A percentile compares a stretch with the other conserved stretches of the same genome.
Conservation (phyloP, 2,113 vertebrate genomes). For the Forbesichthys papilliferus region DNA sequence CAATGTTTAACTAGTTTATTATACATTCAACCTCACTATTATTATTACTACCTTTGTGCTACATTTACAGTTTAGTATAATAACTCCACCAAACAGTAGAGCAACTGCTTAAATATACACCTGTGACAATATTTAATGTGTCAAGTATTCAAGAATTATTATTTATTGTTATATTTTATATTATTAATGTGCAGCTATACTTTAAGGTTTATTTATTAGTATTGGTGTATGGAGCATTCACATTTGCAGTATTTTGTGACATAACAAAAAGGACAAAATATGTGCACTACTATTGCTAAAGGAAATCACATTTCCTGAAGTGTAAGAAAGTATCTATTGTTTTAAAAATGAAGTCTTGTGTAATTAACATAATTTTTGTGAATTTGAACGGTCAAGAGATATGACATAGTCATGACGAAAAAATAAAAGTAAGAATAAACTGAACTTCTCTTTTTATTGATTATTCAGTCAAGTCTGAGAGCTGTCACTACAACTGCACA, state of each 20-base stretch:
- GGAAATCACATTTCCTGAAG: slow-evolving; percentile 48
- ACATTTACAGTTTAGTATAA: slow-evolving; percentile 54
- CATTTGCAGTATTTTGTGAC: slow-evolving; percentile 67
- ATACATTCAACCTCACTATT: slow-evolving; percentile 65
- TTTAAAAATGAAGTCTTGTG: slow-evolving; percentile 66
- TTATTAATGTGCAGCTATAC: slow-evolving; percentile 72
- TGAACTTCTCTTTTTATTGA: slow-evolving; percentile 67
- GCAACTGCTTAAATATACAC: slow-evolving; percentile 52
- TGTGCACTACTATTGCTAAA: slow-evolving; percentile 60
- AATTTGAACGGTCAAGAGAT: slow-evolving; percentile 63
- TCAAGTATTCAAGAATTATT: slow-evolving; percentile 64
- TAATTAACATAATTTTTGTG: slow-evolving; percentile 71
- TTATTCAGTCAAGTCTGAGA: slow-evolving; percentile 67
- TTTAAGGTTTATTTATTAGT: slow-evolving; percentile 55
- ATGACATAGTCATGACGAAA: slow-evolving; percentile 63
- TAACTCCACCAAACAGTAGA: slow-evolving; percentile 50
- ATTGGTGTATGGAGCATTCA: slow-evolving; percentile 61
- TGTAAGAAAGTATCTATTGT: slow-evolving; percentile 58
- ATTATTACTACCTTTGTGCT: slow-evolving; percentile 60
- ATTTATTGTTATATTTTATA: slow-evolving; percentile 63
- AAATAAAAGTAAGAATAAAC: slow-evolving; percentile 74
- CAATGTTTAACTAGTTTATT: slow-evolving; percentile 51
- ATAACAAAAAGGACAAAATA: slow-evolving; percentile 56
- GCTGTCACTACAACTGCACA: slow-evolving; percentile 46
- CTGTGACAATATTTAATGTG: slow-evolving; percentile 53